Evolutionary conservation across 2,888 invertebrate genomes (phyloP).

Genomic region (Ametastegia equiseti): DNA sequence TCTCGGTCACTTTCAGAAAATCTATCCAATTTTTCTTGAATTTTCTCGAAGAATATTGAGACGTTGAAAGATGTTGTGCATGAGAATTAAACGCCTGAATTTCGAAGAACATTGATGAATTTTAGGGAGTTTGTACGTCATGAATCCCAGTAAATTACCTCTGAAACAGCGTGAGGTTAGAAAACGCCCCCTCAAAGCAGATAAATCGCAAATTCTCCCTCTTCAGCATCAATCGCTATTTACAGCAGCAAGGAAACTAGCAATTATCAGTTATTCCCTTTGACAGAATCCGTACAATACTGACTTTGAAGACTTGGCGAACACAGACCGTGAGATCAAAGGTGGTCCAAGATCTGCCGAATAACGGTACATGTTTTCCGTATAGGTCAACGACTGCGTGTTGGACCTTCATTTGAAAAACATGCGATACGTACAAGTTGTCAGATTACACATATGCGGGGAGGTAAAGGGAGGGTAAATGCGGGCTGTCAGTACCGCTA

Average conservation of each 20-base stretch:
- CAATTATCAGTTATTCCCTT: neutral
- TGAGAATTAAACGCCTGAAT: too few relatives aligned
- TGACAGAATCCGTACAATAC: neutral
- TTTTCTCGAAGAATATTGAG: too few relatives aligned
- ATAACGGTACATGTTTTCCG: slow-evolving; percentile 64
- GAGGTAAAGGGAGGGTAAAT: slow-evolving; percentile 55
- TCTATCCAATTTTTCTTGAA: too few relatives aligned
- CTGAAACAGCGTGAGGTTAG: neutral
- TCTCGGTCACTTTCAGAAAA: too few relatives aligned
- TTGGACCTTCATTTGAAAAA: neutral
- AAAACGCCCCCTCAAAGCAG: neutral
- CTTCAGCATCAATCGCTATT: neutral
- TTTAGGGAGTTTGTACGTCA: too few relatives aligned
- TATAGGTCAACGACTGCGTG: slow-evolving; percentile 56
- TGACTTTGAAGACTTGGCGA: neutral
- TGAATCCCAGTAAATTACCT: too few relatives aligned
- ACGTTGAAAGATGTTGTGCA: too few relatives aligned
- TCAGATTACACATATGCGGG: neutral
- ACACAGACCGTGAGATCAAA: neutral
- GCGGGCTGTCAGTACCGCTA: slow-evolving; percentile 67
- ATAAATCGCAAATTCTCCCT: neutral
- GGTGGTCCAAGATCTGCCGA: slow-evolving; percentile 36
- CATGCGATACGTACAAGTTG: neutral
- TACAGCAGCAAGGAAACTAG: neutral
- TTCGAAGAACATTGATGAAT: too few relatives aligned